Evolutionary conservation across 2,797 vertebrate genomes (phyloP).

Genomic region (Darevskia nairensis): DNA sequence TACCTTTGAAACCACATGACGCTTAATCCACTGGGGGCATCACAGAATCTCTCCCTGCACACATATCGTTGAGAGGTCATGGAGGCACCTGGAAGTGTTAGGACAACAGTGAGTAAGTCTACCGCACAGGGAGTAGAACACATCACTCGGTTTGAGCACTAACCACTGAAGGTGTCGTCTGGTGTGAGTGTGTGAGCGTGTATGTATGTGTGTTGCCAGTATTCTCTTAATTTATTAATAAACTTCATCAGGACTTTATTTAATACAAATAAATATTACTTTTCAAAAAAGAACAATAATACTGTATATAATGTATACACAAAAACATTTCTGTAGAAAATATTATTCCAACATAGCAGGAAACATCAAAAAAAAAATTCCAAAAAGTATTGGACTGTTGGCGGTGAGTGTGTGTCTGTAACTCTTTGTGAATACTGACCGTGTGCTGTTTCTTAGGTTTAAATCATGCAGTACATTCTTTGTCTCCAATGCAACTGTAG

Average conservation of each 20-base stretch:
- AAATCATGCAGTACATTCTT: constrained; percentile 83
- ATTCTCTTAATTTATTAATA: constrained; percentile 81
- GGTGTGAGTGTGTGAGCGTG: constrained; percentile 11
- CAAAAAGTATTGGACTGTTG: constrained; percentile 78
- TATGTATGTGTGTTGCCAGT: constrained; percentile 70
- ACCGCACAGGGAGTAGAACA: constrained; percentile 77
- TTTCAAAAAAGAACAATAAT: constrained; percentile 81
- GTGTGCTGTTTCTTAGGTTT: constrained; percentile 86
- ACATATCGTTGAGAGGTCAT: constrained; percentile 72
- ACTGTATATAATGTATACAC: constrained; percentile 92
- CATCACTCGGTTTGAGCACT: constrained; percentile 80
- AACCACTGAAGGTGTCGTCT: constrained; percentile 77
- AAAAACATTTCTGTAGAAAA: constrained; percentile 85
- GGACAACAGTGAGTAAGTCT: constrained; percentile 75
- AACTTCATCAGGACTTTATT: constrained; percentile 81
- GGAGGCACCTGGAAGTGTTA: constrained; percentile 79
- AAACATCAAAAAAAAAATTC: constrained; percentile 60
- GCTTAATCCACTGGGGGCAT: constrained; percentile 53
- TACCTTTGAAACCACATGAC: not conserved
- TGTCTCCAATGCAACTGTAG: constrained; percentile 82
- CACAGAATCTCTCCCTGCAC: constrained; percentile 70
- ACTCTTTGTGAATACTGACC: constrained; percentile 81
- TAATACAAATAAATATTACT: constrained; percentile 83
- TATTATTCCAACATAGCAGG: constrained; percentile 87
- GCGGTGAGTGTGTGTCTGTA: constrained; percentile 82